Evolutionary conservation across 2,797 vertebrate genomes (phyloP).

Genomic region (Dendrocincla tyrannina): DNA sequence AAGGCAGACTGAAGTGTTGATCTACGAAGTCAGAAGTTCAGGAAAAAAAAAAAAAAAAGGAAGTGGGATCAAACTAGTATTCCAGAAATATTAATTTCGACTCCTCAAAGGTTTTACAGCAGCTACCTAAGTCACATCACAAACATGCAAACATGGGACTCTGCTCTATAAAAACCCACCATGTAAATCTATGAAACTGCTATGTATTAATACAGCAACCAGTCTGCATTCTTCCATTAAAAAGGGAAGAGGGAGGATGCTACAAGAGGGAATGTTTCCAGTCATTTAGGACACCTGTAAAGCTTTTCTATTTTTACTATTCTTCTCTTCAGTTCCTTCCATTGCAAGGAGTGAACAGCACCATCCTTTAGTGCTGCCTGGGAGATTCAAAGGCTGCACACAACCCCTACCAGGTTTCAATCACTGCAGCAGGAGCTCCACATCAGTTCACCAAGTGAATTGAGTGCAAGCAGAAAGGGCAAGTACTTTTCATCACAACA

Average conservation of each 20-base stretch:
- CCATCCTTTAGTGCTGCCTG: not conserved
- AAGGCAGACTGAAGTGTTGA: not conserved
- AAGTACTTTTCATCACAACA: not conserved
- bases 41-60: accelerated
- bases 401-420: accelerated
- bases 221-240: not conserved
- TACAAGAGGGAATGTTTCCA: not conserved
- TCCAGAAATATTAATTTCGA: not conserved
- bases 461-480: not conserved
- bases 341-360: not conserved
- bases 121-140: not conserved
- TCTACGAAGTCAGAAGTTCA: not conserved
- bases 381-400: not conserved
- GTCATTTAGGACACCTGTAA: not conserved
- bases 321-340: not conserved
- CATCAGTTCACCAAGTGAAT: not conserved
- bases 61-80: not conserved
- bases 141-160: not conserved
- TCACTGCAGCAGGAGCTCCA: not conserved
- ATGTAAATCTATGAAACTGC: not conserved
- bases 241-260: not conserved
- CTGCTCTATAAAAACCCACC: too few relatives aligned
- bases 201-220: not conserved
- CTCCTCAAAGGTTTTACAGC: not conserved
- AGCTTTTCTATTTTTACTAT: not conserved